Percentiles rank a stretch among this genome's conserved stretches.
phyloP scores from a whole-genome alignment of 1,140 invertebrate genomes.

The Heliothis subflexa region DNA sequence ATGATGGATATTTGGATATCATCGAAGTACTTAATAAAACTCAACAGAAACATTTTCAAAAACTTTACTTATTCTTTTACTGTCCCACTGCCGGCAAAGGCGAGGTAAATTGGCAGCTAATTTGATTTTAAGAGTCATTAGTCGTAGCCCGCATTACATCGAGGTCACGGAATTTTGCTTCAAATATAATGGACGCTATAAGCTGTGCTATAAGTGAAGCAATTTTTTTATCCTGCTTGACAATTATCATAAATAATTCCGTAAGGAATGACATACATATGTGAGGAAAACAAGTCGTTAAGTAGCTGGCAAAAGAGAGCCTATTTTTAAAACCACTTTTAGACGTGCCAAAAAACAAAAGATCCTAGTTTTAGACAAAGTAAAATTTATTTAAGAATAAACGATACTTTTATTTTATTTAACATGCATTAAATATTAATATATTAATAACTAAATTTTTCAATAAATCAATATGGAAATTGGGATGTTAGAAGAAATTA shows the following conservation, averaged over 20 bases:
- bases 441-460: too few relatives aligned
- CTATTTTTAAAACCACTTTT: not conserved
- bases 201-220: slow-evolving; percentile 31
- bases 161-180: slow-evolving; percentile 25
- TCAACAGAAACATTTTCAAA: too few relatives aligned
- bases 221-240: slow-evolving; percentile 44
- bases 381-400: slow-evolving; percentile 8
- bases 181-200: slow-evolving; percentile 39
- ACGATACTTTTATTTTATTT: not conserved
- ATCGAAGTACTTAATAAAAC: too few relatives aligned
- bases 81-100: not conserved
- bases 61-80: not conserved
- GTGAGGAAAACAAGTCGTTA: slow-evolving; percentile 45
- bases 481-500: too few relatives aligned
- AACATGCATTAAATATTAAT: too few relatives aligned
- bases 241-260: slow-evolving; percentile 52
- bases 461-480: too few relatives aligned
- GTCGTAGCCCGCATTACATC: slow-evolving; percentile 22
- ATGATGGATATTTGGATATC: too few relatives aligned
- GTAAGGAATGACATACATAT: slow-evolving; percentile 39
- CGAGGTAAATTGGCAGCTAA: not conserved
- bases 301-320: slow-evolving; percentile 14
- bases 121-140: not conserved
- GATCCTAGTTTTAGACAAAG: not conserved
- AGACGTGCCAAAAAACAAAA: not conserved